phyloP scores from a whole-genome alignment of 2,113 vertebrate species.

The Larimichthys crocea region DNA sequence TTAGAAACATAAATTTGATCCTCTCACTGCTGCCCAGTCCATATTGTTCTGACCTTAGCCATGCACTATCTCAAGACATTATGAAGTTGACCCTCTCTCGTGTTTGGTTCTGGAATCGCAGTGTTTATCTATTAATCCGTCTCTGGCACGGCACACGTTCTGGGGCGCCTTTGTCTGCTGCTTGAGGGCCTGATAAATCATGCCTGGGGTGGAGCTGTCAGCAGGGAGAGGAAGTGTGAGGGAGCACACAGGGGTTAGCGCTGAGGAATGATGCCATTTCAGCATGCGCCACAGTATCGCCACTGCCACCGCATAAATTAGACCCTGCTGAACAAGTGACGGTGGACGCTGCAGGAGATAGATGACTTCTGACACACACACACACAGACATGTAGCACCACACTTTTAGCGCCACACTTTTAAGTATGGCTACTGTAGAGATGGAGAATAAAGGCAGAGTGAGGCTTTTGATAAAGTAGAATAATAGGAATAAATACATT shows the following conservation, averaged over 20 bases:
- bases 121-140: slow-evolving; percentile 76
- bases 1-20: slow-evolving; percentile 51
- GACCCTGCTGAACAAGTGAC: slow-evolving; percentile 69
- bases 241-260: slow-evolving; percentile 68
- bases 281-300: slow-evolving; percentile 70
- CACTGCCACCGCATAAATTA: slow-evolving; percentile 81
- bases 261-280: slow-evolving; percentile 82
- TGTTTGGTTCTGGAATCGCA: slow-evolving; percentile 60
- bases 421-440: slow-evolving; percentile 64
- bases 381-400: slow-evolving; percentile 1
- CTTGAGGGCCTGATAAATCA: slow-evolving; percentile 80
- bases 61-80: slow-evolving; percentile 35
- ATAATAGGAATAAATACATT: slow-evolving; percentile 47
- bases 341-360: slow-evolving; percentile 72
- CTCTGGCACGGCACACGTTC: slow-evolving; percentile 57
- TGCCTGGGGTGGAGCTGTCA: slow-evolving; percentile 65
- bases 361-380: slow-evolving; percentile 66
- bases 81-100: slow-evolving; percentile 56
- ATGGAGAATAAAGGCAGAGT: slow-evolving; percentile 33
- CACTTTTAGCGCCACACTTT: slow-evolving; percentile 57
- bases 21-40: slow-evolving; percentile 25
- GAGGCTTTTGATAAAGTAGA: slow-evolving; percentile 32
- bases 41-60: slow-evolving; percentile 48
- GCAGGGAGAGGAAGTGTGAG: slow-evolving; percentile 67
- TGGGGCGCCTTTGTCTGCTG: slow-evolving; percentile 57